These are phyloP conservation scores for Tarsius wallacei DNA, from an alignment of 2,797 vertebrate genomes.

Conservation along the genomic window DNA sequence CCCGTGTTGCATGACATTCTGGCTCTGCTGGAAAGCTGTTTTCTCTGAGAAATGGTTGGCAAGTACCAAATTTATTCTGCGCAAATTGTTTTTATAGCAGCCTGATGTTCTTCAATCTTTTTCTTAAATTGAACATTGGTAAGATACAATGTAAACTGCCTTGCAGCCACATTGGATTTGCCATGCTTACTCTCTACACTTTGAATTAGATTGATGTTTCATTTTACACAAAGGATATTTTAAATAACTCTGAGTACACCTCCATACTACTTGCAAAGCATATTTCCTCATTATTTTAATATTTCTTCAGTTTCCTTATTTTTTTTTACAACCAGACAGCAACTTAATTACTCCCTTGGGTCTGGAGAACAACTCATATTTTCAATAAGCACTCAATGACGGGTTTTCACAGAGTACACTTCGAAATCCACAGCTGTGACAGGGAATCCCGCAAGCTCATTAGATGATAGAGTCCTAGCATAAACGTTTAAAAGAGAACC, in stretches of 20 bases:
- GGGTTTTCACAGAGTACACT: background rate
- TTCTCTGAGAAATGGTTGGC: constrained; percentile 84
- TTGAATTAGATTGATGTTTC: constrained; percentile 87
- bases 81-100: constrained; percentile 90
- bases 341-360: constrained; percentile 79
- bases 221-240: constrained; percentile 84
- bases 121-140: constrained; percentile 87
- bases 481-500: constrained; percentile 58
- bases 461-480: constrained; percentile 54
- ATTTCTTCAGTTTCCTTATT: constrained; percentile 73
- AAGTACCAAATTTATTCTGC: constrained; percentile 89
- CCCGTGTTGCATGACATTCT: constrained; percentile 79
- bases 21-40: constrained; percentile 82
- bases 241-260: constrained; percentile 84
- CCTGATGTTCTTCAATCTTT: constrained; percentile 90
- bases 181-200: constrained; percentile 74
- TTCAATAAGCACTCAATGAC: background rate
- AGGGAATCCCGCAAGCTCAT: constrained; percentile 37
- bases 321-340: constrained; percentile 77
- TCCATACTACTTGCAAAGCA: constrained; percentile 73
- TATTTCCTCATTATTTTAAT: constrained; percentile 87
- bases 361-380: constrained; percentile 74
- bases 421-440: background rate
- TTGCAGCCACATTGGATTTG: constrained; percentile 83
- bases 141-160: constrained; percentile 82